Conservation (phyloP, 2,888 invertebrate genomes). For the Bellardia bayeri region DNA sequence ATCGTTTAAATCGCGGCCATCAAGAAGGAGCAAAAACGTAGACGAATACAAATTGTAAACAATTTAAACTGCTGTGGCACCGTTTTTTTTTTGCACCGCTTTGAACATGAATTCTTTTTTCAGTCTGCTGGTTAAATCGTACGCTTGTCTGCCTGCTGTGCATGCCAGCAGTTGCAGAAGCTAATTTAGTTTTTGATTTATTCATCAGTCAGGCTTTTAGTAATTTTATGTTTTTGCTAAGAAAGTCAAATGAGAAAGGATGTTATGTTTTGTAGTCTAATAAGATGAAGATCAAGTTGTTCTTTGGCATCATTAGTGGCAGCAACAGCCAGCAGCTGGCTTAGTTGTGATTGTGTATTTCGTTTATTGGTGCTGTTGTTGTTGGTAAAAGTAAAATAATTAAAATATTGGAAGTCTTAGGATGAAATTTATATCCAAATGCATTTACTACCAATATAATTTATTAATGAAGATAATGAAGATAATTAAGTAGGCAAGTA, state of each 20-base stretch:
- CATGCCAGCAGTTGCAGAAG: slow-evolving; percentile 16
- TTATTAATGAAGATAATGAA: neutral
- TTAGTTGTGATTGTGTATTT: neutral
- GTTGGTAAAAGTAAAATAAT: slow-evolving; percentile 31
- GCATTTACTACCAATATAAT: neutral
- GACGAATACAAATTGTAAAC: slow-evolving; percentile 26
- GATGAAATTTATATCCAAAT: slow-evolving; percentile 19
- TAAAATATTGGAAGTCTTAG: slow-evolving; percentile 28
- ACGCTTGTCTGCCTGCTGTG: slow-evolving; percentile 19
- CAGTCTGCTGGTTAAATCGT: neutral
- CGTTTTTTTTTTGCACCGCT: neutral
- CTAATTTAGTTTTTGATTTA: slow-evolving; percentile 31
- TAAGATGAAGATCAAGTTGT: neutral
- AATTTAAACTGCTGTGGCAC: slow-evolving; percentile 17
- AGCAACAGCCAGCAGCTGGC: neutral
- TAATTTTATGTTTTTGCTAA: neutral
- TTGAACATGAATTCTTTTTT: neutral
- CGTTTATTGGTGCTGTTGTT: too few relatives aligned
- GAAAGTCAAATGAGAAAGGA: neutral
- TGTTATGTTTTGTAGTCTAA: neutral
- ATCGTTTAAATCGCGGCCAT: slow-evolving; percentile 10
- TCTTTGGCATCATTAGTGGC: neutral
- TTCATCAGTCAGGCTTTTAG: slow-evolving; percentile 16
- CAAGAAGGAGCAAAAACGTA: neutral
- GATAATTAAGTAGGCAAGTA: neutral